Conservation (phyloP, 2,888 invertebrate species). For the Julus scanicus region DNA sequence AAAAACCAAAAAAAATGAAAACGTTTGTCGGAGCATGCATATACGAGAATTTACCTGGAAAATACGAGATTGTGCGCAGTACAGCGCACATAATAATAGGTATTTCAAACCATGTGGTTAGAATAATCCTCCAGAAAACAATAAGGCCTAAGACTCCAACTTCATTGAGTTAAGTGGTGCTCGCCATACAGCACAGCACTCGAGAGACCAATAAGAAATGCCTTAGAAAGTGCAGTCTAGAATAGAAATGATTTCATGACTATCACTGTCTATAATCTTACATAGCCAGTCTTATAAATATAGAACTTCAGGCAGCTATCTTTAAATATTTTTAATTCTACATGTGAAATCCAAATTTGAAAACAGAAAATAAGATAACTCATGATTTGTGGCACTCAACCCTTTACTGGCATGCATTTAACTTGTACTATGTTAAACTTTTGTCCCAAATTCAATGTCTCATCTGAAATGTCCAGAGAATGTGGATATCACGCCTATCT, state of each 20-base stretch:
- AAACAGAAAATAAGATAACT: not conserved
- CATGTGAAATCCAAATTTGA: not conserved
- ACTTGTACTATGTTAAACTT: too few relatives aligned
- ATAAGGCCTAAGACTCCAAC: not conserved
- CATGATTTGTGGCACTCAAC: not conserved
- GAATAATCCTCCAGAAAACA: slow-evolving; percentile 7
- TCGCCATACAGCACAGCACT: not conserved
- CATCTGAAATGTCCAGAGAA: too few relatives aligned
- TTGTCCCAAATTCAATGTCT: too few relatives aligned
- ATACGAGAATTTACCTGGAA: not conserved
- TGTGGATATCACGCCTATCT: too few relatives aligned
- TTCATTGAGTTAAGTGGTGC: slow-evolving; percentile 24
- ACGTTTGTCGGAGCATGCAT: not conserved
- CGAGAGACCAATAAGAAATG: slow-evolving; percentile 2
- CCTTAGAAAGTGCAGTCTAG: not conserved
- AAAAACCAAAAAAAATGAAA: not conserved
- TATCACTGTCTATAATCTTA: not conserved
- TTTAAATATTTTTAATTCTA: not conserved
- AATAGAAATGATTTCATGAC: slow-evolving; percentile 26
- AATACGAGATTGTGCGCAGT: not conserved
- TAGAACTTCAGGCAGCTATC: not conserved
- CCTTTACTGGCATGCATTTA: too few relatives aligned
- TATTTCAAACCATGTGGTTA: not conserved
- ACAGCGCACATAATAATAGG: not conserved
- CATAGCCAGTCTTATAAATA: not conserved